Conservation (phyloP, 1,140 invertebrate species). For the Drosophila kikkawai region DNA sequence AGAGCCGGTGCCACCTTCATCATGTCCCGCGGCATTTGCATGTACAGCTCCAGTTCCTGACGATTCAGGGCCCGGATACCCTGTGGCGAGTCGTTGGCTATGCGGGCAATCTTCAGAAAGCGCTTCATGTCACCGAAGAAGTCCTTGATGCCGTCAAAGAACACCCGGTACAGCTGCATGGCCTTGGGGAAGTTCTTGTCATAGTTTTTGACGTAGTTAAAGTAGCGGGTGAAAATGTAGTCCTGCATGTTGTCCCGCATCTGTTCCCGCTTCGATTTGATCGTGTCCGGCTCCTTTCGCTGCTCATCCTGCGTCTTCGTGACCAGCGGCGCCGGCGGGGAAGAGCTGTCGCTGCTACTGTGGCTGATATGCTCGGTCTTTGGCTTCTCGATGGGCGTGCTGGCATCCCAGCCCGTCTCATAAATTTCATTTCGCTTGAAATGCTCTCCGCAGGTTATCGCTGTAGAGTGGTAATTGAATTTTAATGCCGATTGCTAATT, state of each 20-base stretch:
- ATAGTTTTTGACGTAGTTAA: conserved; percentile 89
- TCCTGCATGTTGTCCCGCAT: conserved; percentile 74
- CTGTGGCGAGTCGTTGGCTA: conserved; percentile 86
- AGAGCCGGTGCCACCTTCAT: conserved; percentile 91
- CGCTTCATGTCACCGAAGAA: conserved; percentile 90
- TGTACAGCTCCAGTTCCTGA: conserved; percentile 90
- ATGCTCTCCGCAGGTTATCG: conserved; percentile 30
- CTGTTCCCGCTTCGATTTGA: conserved; percentile 63
- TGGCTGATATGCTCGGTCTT: neutral
- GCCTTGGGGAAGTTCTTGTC: conserved; percentile 90
- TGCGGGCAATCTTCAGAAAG: conserved; percentile 88
- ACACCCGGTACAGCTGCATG: conserved; percentile 91
- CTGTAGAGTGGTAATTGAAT: conserved; percentile 36
- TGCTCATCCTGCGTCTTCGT: conserved; percentile 19
- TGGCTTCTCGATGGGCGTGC: conserved; percentile 9
- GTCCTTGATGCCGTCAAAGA: conserved; percentile 91
- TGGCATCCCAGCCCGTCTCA: conserved; percentile 64
- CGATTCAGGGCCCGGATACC: conserved; percentile 87
- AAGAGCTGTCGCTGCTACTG: neutral
- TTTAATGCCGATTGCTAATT: conserved; percentile 55
- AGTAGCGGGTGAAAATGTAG: conserved; percentile 86
- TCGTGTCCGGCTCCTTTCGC: conserved; percentile 34
- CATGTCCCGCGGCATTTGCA: conserved; percentile 93
- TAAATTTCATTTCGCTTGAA: conserved; percentile 72
- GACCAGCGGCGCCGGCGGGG: neutral